Conservation (phyloP, 1,140 invertebrate genomes). For the Drosophila ananassae region DNA sequence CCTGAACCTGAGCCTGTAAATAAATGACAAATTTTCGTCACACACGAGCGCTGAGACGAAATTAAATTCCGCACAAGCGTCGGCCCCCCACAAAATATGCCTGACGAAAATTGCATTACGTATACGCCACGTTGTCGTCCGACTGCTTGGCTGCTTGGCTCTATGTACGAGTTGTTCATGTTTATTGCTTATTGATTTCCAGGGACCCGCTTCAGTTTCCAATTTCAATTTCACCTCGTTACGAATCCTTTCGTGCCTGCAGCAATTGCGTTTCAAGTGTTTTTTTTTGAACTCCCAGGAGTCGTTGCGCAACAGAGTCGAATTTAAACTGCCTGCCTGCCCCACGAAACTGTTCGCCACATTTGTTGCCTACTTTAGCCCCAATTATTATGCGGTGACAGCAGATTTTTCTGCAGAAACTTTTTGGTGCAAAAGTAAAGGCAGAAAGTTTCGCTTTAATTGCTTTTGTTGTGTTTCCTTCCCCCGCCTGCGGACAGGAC, state of each 20-base stretch:
- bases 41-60: constrained; percentile 31
- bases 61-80: constrained; percentile 30
- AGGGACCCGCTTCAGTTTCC: constrained; percentile 11
- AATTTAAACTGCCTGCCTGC: constrained; percentile 22
- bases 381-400: constrained; percentile 51
- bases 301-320: constrained; percentile 57
- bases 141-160: neutral
- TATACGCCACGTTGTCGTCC: constrained; percentile 52
- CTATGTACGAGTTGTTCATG: constrained; percentile 35
- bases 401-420: constrained; percentile 51
- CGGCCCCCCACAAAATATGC: constrained; percentile 20
- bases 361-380: constrained; percentile 43
- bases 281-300: constrained; percentile 25
- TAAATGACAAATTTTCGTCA: constrained; percentile 46
- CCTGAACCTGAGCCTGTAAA: constrained; percentile 6
- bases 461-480: constrained; percentile 63
- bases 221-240: constrained; percentile 34
- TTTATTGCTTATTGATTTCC: constrained; percentile 52
- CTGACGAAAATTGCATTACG: constrained; percentile 54
- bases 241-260: constrained; percentile 51
- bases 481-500: neutral
- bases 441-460: constrained; percentile 66
- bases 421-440: constrained; percentile 16
- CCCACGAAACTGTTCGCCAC: constrained; percentile 21
- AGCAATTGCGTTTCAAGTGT: constrained; percentile 14